Base-by-base conservation (phyloP, 1,140 invertebrate species). In the Gonioctena quinquepunctata region DNA sequence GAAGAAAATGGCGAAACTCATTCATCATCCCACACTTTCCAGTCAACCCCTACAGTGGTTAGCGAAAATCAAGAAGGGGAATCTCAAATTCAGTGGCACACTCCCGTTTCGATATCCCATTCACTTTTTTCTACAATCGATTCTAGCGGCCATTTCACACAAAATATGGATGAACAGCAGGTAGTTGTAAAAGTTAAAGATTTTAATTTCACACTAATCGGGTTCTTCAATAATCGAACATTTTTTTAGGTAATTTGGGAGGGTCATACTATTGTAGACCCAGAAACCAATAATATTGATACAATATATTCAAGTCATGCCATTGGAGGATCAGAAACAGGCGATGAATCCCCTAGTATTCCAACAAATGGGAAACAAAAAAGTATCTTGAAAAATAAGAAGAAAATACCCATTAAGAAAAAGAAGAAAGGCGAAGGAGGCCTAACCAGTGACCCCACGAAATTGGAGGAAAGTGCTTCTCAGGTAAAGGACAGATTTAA, bases 401-500 rank as follows among this genome's bases (percentile, higher is more conserved):
- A 80, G 72, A 71, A 72, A 65, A 73, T 79, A n/a, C 72, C 80
- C 11, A 81, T 82, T 52, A 83, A 82, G 62, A 82, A 81, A 67
- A 90, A 88, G 69, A 88, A 86, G 76, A 83, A 84, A 76, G 80
- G 79, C 57, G 60, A 70, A 11, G 75, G 8, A 7, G 52, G 18
- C 13, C 28, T 27, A 21, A 28, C 60, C 13, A 76, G 76, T 68
- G 85, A 87, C 42, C 79, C 85, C 2, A 87, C 85, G 2, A 86
- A 84, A 77, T 75, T 90, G 28, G 89, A 90, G 79, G 86, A 88
- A 62, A 88, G 83, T 79, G 84, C 84, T 8, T 77, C 80, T 4
- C 86, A 92, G 85, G 91, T 93, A 1, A 86, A 88, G 75, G 87
- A 90, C 74, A 86, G 90, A 68, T 89, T 93, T 77, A 87, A 86